Evolutionary conservation across 2,888 invertebrate genomes (phyloP).

Genomic region (Ophion ellenae): DNA sequence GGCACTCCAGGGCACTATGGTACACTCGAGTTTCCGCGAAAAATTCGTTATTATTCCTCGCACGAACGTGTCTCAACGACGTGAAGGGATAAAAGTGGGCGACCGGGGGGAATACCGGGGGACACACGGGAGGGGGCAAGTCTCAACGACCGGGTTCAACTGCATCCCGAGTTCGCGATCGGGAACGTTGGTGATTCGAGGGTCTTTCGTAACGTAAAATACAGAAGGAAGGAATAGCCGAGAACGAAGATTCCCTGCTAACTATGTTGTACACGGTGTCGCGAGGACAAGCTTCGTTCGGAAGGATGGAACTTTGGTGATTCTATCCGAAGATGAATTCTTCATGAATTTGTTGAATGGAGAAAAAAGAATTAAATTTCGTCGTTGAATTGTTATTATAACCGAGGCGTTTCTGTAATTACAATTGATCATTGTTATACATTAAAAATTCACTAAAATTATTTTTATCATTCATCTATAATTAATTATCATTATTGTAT

Average conservation of each 20-base stretch:
- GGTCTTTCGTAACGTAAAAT: slow-evolving; percentile 16
- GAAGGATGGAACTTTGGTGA: not conserved
- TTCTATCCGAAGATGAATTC: not conserved
- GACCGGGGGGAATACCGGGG: not conserved
- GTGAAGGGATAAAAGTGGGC: slow-evolving; percentile 24
- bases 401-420: too few species aligned
- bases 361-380: too few species aligned
- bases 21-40: slow-evolving; percentile 39
- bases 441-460: too few species aligned
- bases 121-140: not conserved
- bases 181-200: slow-evolving; percentile 17
- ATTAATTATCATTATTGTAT: too few species aligned
- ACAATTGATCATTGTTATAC: too few species aligned
- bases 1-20: slow-evolving; percentile 22
- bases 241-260: not conserved
- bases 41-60: slow-evolving; percentile 60
- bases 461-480: too few species aligned
- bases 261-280: not conserved
- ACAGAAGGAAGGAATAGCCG: not conserved
- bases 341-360: too few species aligned
- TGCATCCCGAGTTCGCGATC: slow-evolving; percentile 17
- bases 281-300: not conserved
- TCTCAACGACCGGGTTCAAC: slow-evolving; percentile 37
- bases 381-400: too few species aligned
- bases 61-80: slow-evolving; percentile 55